A percentile compares a stretch with the other conserved stretches of the same genome.
phyloP scores from a whole-genome alignment of 2,113 vertebrate genomes.

The Melanotaenia duboulayi region DNA sequence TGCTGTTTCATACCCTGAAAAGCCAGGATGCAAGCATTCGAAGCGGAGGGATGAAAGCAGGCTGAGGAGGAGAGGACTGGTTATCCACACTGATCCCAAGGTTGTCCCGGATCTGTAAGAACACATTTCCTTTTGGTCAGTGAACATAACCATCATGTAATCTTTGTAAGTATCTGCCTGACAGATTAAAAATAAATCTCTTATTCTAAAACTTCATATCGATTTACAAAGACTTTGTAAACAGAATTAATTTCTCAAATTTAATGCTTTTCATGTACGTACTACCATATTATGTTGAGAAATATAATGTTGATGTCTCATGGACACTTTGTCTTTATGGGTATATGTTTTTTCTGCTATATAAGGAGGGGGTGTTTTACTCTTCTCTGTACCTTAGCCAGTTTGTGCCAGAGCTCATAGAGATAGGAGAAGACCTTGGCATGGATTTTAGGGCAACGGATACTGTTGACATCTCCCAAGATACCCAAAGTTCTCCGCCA shows the following conservation, averaged over 20 bases:
- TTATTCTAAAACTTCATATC: neutral
- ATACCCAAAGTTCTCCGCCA: constrained; percentile 97
- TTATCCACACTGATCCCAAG: constrained; percentile 94
- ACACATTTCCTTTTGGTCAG: constrained; percentile 28
- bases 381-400: constrained; percentile 89
- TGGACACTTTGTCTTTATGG: too few relatives aligned
- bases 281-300: too few relatives aligned
- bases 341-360: neutral
- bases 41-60: constrained; percentile 93
- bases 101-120: constrained; percentile 94
- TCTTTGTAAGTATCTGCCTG: neutral
- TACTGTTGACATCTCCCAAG: constrained; percentile 95
- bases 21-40: constrained; percentile 98
- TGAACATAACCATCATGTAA: neutral
- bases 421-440: constrained; percentile 93
- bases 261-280: rapidly evolving
- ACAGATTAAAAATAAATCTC: neutral
- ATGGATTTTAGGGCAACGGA: constrained; percentile 93
- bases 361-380: neutral
- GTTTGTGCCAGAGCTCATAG: constrained; percentile 96
- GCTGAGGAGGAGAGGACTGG: constrained; percentile 91
- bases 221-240: neutral
- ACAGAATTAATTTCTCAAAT: neutral
- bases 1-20: constrained; percentile 87
- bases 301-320: too few relatives aligned